phyloP scores from a whole-genome alignment of 2,797 vertebrate genomes.

The Aythya fuligula region DNA sequence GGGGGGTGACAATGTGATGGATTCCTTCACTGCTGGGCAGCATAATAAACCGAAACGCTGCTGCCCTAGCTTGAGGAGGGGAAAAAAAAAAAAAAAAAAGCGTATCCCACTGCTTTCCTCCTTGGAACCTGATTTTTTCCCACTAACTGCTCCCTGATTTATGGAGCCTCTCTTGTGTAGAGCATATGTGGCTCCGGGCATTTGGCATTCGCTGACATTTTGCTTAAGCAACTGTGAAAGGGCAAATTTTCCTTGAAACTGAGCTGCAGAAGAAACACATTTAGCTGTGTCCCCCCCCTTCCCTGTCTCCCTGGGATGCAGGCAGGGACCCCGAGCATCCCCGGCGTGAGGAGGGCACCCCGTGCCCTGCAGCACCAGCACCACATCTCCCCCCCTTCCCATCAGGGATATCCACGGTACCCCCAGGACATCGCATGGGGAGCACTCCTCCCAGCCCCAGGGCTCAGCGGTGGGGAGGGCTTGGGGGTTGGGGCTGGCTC shows the following conservation, averaged over 20 bases:
- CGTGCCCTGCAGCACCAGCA: rapidly evolving
- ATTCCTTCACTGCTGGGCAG: conserved; percentile 78
- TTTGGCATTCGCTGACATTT: conserved; percentile 79
- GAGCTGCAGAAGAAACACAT: neutral
- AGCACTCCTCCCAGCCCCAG: neutral
- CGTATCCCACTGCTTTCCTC: conserved; percentile 69
- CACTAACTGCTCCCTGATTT: conserved; percentile 88
- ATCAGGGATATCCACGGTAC: rapidly evolving
- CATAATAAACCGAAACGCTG: conserved; percentile 57
- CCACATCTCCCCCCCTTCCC: rapidly evolving
- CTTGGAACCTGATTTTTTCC: conserved; percentile 85
- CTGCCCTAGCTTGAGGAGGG: neutral
- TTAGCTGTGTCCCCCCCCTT: neutral
- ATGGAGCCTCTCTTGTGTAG: conserved; percentile 81
- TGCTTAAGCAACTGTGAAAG: conserved; percentile 60
- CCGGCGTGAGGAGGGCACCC: rapidly evolving
- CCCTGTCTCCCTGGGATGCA: neutral
- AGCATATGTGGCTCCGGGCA: conserved; percentile 81
- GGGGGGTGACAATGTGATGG: conserved; percentile 64
- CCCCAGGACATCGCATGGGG: too few relatives aligned
- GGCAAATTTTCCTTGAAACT: conserved; percentile 50
- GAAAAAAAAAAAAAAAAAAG: neutral
- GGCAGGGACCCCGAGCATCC: neutral
- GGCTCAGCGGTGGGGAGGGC: neutral
- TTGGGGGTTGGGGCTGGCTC: neutral